Conservation (phyloP, 2,888 invertebrate genomes). For the Loripinus fragilis region DNA sequence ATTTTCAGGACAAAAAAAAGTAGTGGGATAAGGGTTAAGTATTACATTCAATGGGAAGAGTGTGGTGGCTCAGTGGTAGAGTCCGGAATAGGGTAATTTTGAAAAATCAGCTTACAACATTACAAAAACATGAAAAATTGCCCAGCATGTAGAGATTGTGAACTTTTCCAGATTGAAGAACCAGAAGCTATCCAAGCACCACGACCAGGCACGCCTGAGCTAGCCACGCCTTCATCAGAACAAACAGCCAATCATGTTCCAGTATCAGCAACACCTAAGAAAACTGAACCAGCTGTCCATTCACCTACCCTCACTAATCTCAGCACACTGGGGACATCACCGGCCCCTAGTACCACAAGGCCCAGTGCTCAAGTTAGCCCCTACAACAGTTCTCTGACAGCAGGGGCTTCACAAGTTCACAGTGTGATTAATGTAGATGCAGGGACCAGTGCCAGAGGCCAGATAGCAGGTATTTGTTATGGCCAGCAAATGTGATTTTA, state of each 20-base stretch:
- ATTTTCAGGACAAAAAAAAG: too few species aligned
- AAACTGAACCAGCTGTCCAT: conserved; percentile 31
- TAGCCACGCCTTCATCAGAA: conserved; percentile 28
- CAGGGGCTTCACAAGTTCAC: conserved; percentile 58
- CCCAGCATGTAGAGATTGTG: too few species aligned
- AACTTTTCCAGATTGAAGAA: conserved; percentile 62
- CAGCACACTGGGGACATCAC: conserved; percentile 52
- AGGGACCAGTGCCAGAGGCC: conserved; percentile 71
- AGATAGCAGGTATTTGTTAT: conserved; percentile 40
- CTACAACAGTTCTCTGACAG: conserved; percentile 60
- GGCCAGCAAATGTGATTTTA: too few species aligned
- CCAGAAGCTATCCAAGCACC: conserved; percentile 43
- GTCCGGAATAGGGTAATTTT: too few species aligned
- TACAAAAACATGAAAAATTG: too few species aligned
- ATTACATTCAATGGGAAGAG: too few species aligned
- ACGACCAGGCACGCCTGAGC: conserved; percentile 23
- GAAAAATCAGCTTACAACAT: too few species aligned
- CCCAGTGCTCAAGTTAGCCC: conserved; percentile 69
- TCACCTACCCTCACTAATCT: conserved; percentile 29
- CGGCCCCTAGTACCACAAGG: conserved; percentile 50
- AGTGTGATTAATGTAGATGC: conserved; percentile 78
- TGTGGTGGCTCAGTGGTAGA: too few species aligned
- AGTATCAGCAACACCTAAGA: conserved; percentile 8
- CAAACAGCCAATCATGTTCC: conserved; percentile 12
- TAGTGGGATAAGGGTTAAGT: too few species aligned